phyloP scores from a whole-genome alignment of 1,140 invertebrate species.

The Mya arenaria region DNA sequence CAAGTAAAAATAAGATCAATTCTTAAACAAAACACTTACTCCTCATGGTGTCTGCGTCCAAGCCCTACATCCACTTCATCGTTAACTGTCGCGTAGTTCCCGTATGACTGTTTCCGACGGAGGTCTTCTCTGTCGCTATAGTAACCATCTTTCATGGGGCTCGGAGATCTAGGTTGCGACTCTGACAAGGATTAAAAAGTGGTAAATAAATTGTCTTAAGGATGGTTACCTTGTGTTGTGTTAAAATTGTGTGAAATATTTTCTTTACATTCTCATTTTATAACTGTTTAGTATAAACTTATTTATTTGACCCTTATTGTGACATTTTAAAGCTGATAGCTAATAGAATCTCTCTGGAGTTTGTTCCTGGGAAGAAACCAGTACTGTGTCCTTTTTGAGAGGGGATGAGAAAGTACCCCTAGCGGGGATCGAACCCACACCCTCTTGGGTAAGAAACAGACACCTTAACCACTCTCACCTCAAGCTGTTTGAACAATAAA shows the following conservation, averaged over 20 bases:
- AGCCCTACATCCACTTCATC: constrained; percentile 44
- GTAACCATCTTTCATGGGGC: constrained; percentile 65
- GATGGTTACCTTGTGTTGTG: too few relatives aligned
- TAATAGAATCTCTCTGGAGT: too few relatives aligned
- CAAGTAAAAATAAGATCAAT: neutral
- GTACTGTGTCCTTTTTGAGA: too few relatives aligned
- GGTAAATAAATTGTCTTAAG: too few relatives aligned
- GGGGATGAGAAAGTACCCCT: too few relatives aligned
- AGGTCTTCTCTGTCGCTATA: constrained; percentile 67
- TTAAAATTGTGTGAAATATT: too few relatives aligned
- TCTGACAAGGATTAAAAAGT: too few relatives aligned
- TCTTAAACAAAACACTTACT: constrained; percentile 59
- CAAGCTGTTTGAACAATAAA: neutral
- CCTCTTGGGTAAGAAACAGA: neutral
- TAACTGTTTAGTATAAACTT: too few relatives aligned
- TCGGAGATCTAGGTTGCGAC: constrained; percentile 27
- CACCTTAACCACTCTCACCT: neutral
- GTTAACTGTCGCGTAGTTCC: constrained; percentile 44
- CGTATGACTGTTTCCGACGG: constrained; percentile 20
- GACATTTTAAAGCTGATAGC: too few relatives aligned
- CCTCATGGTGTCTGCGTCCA: constrained; percentile 62
- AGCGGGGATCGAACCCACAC: neutral
- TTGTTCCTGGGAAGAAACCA: too few relatives aligned
- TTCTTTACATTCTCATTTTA: too few relatives aligned
- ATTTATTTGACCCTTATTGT: too few relatives aligned